Conservation (phyloP, 2,888 invertebrate species). For the Orchesellides sinensis region DNA sequence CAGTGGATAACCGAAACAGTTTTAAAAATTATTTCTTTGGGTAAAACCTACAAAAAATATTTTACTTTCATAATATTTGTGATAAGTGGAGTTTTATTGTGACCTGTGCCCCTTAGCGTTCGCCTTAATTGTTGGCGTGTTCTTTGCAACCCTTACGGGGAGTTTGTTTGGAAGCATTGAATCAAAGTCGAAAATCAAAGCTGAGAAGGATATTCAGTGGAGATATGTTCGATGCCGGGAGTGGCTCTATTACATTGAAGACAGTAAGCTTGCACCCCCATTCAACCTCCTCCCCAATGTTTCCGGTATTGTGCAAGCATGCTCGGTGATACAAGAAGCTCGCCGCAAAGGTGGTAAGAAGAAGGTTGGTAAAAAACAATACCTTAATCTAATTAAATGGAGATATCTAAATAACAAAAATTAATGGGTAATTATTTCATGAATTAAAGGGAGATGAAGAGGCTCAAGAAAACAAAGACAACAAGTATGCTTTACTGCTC, state of each 20-base stretch:
- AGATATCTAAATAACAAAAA: not conserved
- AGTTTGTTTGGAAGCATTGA: too few relatives aligned
- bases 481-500: slow-evolving; percentile 81
- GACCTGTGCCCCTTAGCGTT: too few relatives aligned
- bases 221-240: slow-evolving; percentile 77
- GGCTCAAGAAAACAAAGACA: slow-evolving; percentile 76
- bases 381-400: not conserved
- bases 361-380: slow-evolving; percentile 77
- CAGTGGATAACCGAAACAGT: too few relatives aligned
- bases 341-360: slow-evolving; percentile 74
- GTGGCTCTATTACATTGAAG: slow-evolving; percentile 85
- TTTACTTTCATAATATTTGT: too few relatives aligned
- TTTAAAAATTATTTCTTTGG: too few relatives aligned
- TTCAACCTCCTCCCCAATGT: slow-evolving; percentile 83
- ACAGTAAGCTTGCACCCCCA: slow-evolving; percentile 84
- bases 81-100: too few relatives aligned
- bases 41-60: too few relatives aligned
- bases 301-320: not conserved
- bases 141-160: too few relatives aligned
- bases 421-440: not conserved
- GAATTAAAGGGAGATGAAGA: not conserved
- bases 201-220: too few relatives aligned
- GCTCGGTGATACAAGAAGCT: not conserved
- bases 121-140: too few relatives aligned
- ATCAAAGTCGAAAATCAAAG: too few relatives aligned